Evolutionary conservation across 2,113 vertebrate genomes (phyloP).

Genomic region (Pachypanchax playfairii): DNA sequence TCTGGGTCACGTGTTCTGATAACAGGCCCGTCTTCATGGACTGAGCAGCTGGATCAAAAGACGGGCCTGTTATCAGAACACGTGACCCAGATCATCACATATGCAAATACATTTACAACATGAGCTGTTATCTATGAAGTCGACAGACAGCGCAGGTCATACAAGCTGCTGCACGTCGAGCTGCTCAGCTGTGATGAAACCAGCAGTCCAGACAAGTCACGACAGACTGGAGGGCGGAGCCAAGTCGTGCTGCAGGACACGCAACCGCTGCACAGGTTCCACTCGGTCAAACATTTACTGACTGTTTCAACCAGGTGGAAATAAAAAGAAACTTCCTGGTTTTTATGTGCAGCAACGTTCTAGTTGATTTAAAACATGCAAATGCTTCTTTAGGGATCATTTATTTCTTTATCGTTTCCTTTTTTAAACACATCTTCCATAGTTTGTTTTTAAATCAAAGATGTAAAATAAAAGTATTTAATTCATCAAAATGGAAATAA

Average conservation of each 20-base stretch:
- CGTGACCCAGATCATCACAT: conserved; percentile 12
- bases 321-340: too few species aligned
- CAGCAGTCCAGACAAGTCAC: conserved; percentile 9
- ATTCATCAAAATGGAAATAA: too few species aligned
- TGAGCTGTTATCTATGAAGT: not conserved
- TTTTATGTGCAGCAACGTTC: not conserved
- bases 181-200: not conserved
- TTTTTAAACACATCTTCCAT: too few species aligned
- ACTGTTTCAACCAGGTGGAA: too few species aligned
- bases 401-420: too few species aligned
- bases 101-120: conserved; percentile 1
- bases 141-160: conserved; percentile 7
- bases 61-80: conserved; percentile 4
- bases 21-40: not conserved
- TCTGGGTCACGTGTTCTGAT: not conserved
- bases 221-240: conserved; percentile 8
- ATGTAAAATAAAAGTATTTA: too few species aligned
- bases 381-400: too few species aligned
- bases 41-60: too few species aligned
- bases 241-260: not conserved
- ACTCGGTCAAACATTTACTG: not conserved
- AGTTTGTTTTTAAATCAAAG: too few species aligned
- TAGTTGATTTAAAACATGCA: not conserved
- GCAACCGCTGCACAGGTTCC: not conserved
- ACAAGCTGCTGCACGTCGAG: conserved; percentile 38